Evolutionary conservation across 1,140 invertebrate genomes (phyloP).

Genomic region (Lordiphosa collinella): DNA sequence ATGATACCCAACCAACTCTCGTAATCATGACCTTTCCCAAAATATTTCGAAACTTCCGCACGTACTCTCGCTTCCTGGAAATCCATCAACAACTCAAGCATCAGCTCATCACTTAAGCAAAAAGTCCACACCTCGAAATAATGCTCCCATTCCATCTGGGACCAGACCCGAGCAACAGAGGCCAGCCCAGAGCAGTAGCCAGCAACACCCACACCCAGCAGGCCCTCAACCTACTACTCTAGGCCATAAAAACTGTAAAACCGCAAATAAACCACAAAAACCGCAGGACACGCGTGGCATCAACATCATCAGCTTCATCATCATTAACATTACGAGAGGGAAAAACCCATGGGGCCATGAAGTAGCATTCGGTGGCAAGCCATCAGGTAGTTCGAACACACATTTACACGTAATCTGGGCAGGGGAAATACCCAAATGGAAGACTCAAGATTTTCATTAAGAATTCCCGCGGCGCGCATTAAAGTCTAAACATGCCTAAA

Average conservation of each 20-base stretch:
- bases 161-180: no score
- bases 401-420: constrained; percentile 12
- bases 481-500: constrained; percentile 78
- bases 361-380: constrained; percentile 1
- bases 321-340: constrained; percentile 47
- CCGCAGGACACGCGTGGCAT: constrained; percentile 63
- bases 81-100: constrained; percentile 10
- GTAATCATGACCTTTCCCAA: no score
- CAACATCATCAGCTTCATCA: constrained; percentile 39
- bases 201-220: constrained; percentile 47
- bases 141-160: constrained; percentile 8
- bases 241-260: constrained; percentile 52
- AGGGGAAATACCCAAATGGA: constrained; percentile 45
- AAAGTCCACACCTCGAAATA: constrained; percentile 52
- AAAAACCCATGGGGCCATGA: constrained; percentile 41
- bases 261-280: constrained; percentile 65
- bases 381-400: constrained; percentile 34
- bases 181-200: constrained; percentile 10
- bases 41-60: no score
- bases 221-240: constrained; percentile 11
- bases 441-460: constrained; percentile 59
- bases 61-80: neutral
- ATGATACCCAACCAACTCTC: no score
- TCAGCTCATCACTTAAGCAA: constrained; percentile 50
- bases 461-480: constrained; percentile 73